These are phyloP conservation scores for Neogobius melanostomus DNA, from an alignment of 2,113 vertebrate genomes.

Conservation along the genomic window DNA sequence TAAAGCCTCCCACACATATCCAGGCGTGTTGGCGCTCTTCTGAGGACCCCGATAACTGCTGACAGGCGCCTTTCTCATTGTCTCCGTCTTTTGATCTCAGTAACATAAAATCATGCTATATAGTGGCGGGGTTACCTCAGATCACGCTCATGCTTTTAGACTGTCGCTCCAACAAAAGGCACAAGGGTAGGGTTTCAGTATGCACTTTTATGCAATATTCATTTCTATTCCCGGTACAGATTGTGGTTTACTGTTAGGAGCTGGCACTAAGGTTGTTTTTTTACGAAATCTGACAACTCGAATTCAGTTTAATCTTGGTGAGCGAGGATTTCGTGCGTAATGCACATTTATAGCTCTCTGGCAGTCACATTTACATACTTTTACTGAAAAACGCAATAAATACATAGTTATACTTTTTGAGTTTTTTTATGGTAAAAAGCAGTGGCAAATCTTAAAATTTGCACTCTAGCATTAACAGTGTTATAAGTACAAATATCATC, in stretches of 20 bases:
- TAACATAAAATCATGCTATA: conserved; percentile 6
- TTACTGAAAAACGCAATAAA: background rate
- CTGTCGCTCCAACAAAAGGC: conserved; percentile 14
- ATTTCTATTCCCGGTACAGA: background rate
- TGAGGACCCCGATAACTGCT: conserved; percentile 17
- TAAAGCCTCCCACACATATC: conserved; percentile 18
- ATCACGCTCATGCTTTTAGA: conserved; percentile 11
- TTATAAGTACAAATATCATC: too few relatives aligned
- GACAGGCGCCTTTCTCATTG: conserved; percentile 24
- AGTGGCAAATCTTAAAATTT: too few relatives aligned
- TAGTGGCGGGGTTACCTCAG: background rate
- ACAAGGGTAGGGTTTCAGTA: conserved; percentile 8
- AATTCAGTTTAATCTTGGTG: conserved; percentile 1
- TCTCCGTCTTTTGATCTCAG: conserved; percentile 13
- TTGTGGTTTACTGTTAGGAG: conserved; percentile 18
- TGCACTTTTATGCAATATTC: conserved; percentile 28
- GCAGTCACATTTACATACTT: background rate
- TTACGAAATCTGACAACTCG: conserved; percentile 4
- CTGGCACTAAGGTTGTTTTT: conserved; percentile 10
- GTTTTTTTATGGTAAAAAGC: too few relatives aligned
- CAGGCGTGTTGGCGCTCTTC: background rate
- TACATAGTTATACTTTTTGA: background rate
- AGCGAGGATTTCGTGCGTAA: conserved; percentile 18
- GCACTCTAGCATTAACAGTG: too few relatives aligned
- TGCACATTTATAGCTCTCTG: conserved; percentile 14